phyloP scores from a whole-genome alignment of 2,888 invertebrate genomes.

The Drosophila testacea region DNA sequence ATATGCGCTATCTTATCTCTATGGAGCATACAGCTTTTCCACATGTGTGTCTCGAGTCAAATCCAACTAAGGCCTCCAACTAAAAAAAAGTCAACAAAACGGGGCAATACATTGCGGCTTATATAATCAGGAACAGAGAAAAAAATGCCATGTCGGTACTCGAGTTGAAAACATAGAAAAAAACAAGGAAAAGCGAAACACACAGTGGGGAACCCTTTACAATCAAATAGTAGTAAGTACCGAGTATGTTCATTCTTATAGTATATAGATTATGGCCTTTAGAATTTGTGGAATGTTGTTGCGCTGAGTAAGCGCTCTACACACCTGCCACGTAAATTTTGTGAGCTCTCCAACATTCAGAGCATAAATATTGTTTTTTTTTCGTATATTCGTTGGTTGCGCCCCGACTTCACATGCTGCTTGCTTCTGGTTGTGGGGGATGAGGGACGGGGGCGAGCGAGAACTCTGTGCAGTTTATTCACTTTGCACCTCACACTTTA shows the following conservation, averaged over 20 bases:
- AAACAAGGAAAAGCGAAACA: background rate
- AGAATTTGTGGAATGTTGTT: constrained; percentile 61
- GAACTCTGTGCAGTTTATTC: constrained; percentile 48
- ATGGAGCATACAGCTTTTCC: constrained; percentile 50
- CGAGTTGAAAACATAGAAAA: constrained; percentile 1
- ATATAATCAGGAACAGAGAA: constrained; percentile 58
- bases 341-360: constrained; percentile 60
- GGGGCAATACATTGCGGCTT: constrained; percentile 54
- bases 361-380: constrained; percentile 56
- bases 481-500: constrained; percentile 51
- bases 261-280: constrained; percentile 56
- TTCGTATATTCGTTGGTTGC: constrained; percentile 22
- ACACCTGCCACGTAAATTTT: constrained; percentile 76
- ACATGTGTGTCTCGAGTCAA: constrained; percentile 21
- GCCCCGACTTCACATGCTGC: constrained; percentile 47
- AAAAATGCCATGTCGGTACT: constrained; percentile 21
- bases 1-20: constrained; percentile 79
- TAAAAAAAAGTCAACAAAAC: constrained; percentile 28
- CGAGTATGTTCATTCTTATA: constrained; percentile 23
- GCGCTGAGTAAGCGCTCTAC: constrained; percentile 47
- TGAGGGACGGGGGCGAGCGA: background rate
- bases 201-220: constrained; percentile 24
- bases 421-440: constrained; percentile 4
- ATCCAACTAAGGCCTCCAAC: constrained; percentile 55
- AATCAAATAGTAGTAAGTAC: background rate